Percentiles rank a stretch among this genome's conserved stretches.
phyloP scores from a whole-genome alignment of 2,888 invertebrate genomes.

The Xestia ashworthii region DNA sequence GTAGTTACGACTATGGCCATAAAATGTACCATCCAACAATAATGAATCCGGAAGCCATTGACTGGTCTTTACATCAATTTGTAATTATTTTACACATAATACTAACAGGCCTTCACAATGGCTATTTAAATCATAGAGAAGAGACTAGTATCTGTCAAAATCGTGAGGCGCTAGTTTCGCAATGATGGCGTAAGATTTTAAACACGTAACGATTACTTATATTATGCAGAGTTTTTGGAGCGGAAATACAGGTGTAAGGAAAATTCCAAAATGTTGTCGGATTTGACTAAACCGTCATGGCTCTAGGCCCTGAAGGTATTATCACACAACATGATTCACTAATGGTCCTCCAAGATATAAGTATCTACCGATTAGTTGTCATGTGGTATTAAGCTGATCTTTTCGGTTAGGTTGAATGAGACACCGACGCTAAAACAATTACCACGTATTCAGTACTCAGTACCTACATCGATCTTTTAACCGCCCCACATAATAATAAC shows the following conservation, averaged over 20 bases:
- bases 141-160: slow-evolving; percentile 38
- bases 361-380: not conserved
- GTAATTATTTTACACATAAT: slow-evolving; percentile 57
- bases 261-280: slow-evolving; percentile 56
- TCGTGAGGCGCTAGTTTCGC: slow-evolving; percentile 56
- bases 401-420: not conserved
- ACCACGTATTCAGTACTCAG: too few relatives aligned
- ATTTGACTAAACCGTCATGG: slow-evolving; percentile 8
- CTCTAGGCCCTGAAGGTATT: not conserved
- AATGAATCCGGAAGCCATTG: slow-evolving; percentile 60
- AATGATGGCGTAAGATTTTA: slow-evolving; percentile 56
- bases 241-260: slow-evolving; percentile 61
- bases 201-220: slow-evolving; percentile 53
- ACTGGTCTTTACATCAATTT: slow-evolving; percentile 52
- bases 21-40: slow-evolving; percentile 48
- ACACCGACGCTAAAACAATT: too few relatives aligned
- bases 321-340: slow-evolving; percentile 1
- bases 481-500: too few relatives aligned
- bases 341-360: not conserved
- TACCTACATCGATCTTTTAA: too few relatives aligned
- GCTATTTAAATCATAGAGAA: slow-evolving; percentile 52
- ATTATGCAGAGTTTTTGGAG: slow-evolving; percentile 66
- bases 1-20: slow-evolving; percentile 24
- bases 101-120: slow-evolving; percentile 52
- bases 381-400: not conserved